phyloP scores from a whole-genome alignment of 1,140 invertebrate species.

The Pseudomyrmex gracilis region DNA sequence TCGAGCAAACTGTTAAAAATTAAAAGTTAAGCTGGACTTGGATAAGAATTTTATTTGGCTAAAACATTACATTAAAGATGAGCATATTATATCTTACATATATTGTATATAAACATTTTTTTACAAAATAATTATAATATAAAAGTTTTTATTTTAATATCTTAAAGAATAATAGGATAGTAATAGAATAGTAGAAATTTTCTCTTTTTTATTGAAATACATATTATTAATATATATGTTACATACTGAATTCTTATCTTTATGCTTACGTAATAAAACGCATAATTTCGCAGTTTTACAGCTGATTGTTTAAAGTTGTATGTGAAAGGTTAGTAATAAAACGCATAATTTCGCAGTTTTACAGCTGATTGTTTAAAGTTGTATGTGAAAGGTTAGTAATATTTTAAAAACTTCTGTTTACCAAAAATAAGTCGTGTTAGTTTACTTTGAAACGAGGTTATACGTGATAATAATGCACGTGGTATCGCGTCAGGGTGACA shows the following conservation, averaged over 20 bases:
- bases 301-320: neutral
- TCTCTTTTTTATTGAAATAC: neutral
- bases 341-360: no score
- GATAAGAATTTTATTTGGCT: no score
- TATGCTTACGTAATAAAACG: slow-evolving; percentile 1
- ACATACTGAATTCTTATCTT: neutral
- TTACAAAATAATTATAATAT: no score
- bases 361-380: neutral
- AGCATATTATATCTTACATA: no score
- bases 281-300: no score
- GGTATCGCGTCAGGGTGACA: slow-evolving; percentile 13
- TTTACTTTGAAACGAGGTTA: slow-evolving; percentile 5
- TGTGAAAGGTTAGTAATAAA: neutral
- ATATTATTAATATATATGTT: neutral
- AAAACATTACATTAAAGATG: no score
- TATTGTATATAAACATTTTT: no score
- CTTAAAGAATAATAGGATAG: no score
- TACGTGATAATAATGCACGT: slow-evolving; percentile 4
- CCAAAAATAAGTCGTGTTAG: slow-evolving; percentile 28
- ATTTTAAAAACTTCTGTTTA: neutral
- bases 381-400: neutral
- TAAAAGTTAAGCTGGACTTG: neutral
- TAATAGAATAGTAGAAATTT: no score
- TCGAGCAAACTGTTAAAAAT: slow-evolving; percentile 7
- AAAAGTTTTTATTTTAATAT: no score